Evolutionary conservation across 2,113 vertebrate species (phyloP).

Genomic region (Poicephalus gulielmi): DNA sequence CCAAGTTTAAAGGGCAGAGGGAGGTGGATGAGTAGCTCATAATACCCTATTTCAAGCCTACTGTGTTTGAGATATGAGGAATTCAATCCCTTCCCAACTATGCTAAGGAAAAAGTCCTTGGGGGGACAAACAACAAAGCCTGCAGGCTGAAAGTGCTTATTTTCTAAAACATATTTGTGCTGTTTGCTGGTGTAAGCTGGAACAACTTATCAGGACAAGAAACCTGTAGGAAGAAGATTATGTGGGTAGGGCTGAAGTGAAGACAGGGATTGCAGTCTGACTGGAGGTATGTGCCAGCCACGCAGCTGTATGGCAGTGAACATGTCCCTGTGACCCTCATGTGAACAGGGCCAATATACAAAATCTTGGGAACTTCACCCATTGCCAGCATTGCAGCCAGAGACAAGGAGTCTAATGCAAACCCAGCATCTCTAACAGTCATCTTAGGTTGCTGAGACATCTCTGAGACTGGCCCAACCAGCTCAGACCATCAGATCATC

Average conservation of each 20-base stretch:
- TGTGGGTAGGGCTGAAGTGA: background rate
- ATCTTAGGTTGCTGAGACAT: background rate
- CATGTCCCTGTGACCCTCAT: background rate
- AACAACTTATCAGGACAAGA: background rate
- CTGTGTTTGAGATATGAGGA: background rate
- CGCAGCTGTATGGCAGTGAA: background rate
- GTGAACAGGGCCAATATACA: background rate
- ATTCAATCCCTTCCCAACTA: background rate
- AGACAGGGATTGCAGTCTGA: background rate
- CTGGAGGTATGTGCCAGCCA: background rate
- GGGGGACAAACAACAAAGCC: background rate
- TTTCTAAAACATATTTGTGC: background rate
- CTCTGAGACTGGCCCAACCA: background rate
- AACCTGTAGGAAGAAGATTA: background rate
- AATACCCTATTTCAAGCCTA: background rate
- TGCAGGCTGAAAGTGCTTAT: background rate
- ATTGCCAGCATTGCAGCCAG: background rate
- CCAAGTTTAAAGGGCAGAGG: background rate
- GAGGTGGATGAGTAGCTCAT: background rate
- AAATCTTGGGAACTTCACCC: background rate
- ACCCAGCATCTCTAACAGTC: background rate
- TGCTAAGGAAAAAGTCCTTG: background rate
- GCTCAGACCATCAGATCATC: background rate
- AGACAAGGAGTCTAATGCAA: background rate
- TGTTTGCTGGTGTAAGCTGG: background rate